Evolutionary conservation across 2,797 vertebrate species (phyloP).

Genomic region (Paedocypris micromegethes): DNA sequence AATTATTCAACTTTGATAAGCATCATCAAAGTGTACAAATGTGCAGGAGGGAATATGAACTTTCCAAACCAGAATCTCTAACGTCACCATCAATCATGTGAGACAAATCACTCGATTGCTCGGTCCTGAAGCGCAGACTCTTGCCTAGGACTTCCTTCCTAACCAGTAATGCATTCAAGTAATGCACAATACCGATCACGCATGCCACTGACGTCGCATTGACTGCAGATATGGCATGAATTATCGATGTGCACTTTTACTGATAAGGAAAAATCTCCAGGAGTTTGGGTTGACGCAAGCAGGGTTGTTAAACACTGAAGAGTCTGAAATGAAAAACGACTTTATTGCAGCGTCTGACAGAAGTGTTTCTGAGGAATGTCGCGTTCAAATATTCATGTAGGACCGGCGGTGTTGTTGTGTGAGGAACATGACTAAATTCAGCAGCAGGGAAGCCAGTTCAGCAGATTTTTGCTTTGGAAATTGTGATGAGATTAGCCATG

Average conservation of each 20-base stretch:
- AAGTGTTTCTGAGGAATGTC: slow-evolving; percentile 26
- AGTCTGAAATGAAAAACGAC: slow-evolving; percentile 32
- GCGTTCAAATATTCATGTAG: slow-evolving; percentile 32
- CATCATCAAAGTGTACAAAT: slow-evolving; percentile 16
- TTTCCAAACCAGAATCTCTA: slow-evolving; percentile 12
- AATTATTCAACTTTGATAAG: slow-evolving; percentile 25
- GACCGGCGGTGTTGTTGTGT: slow-evolving; percentile 15
- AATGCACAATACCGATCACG: not conserved
- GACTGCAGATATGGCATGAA: slow-evolving; percentile 14
- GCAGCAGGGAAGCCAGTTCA: not conserved
- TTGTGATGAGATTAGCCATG: not conserved
- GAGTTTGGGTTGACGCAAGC: slow-evolving; percentile 16
- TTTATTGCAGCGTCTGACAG: slow-evolving; percentile 20
- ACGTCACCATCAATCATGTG: slow-evolving; percentile 12
- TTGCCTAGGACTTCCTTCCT: slow-evolving; percentile 14
- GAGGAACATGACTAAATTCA: not conserved
- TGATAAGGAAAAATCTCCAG: slow-evolving; percentile 20
- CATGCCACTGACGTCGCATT: slow-evolving; percentile 2
- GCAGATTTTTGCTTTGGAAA: not conserved
- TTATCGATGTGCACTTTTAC: slow-evolving; percentile 20
- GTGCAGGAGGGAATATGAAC: slow-evolving; percentile 14
- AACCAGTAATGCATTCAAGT: not conserved
- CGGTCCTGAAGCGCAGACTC: slow-evolving; percentile 6
- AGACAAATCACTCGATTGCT: slow-evolving; percentile 17
- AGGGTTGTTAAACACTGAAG: slow-evolving; percentile 30